Base-by-base conservation (phyloP, 2,797 vertebrate genomes). In the Tiaroga cobitis region DNA sequence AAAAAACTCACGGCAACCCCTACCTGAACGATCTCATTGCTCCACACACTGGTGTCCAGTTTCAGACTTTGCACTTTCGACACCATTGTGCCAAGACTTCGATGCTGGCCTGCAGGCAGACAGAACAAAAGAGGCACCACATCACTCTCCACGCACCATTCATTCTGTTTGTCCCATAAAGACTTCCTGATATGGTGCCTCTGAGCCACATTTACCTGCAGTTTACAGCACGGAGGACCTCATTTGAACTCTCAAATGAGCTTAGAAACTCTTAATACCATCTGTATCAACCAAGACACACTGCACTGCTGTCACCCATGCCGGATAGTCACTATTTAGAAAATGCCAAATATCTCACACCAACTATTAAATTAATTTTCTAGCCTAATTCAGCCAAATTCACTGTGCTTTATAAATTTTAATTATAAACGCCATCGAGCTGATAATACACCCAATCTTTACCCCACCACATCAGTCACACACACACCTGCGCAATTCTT, bases 1-100 rank as follows among this genome's bases (percentile, higher is more conserved):
- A 75, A 69, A 70, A 54, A 16, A 3, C 34, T 65, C 59, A n/a
- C 10, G 18, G 41, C 79, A 81, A 41, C 34, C 75, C 93, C 91
- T 91, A 99, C 97, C 97, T 99, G 97, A n/a, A 99, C 98, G 0
- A 99, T 97, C 92, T 99, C 97, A 8, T 99, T 99, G 94, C 96
- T 99, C 98, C 98, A 99, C 56, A 99, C 93, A 0, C 97, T 98
- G 29, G 96, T 99, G 94, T 99, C 98, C 77, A 99, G 94, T 93
- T 99, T 99, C 92, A 99, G 94, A 88, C 98, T 99, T 92, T 99
- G 98, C 41, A 99, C 98, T 89, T 99, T 99, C 6, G 97, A 99
- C 77, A 99, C 93, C 90, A 96, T 97, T 0, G 97, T 97, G 49
- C 98, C 97, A 92, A 99, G 93, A 86, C 97, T 95, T 91, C 98